These are phyloP conservation scores for Acanthochromis polyacanthus DNA, from an alignment of 2,113 vertebrate genomes.

Conservation along the genomic window DNA sequence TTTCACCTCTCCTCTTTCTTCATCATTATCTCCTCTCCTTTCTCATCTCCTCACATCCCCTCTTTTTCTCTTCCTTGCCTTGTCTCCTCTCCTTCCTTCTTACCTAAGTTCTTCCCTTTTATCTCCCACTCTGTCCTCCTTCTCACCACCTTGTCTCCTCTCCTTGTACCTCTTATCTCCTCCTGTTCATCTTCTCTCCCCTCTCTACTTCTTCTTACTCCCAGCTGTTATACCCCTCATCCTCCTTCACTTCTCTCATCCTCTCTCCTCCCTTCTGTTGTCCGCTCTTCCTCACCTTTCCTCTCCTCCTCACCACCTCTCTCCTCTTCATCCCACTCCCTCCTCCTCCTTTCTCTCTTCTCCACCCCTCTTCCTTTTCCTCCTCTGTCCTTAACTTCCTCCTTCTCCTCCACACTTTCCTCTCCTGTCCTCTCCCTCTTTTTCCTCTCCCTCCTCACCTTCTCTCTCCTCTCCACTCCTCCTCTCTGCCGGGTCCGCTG, in stretches of 20 bases:
- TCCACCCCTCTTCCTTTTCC: not conserved
- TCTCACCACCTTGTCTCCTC: not conserved
- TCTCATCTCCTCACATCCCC: not conserved
- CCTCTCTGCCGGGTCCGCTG: conserved; percentile 73
- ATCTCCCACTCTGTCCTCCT: not conserved
- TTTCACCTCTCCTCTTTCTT: not conserved
- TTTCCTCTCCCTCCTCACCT: not conserved
- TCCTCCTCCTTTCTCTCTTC: not conserved
- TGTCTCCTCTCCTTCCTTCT: not conserved
- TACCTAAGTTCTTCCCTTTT: not conserved
- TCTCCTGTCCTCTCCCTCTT: not conserved
- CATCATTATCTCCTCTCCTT: not conserved
- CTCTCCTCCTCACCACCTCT: not conserved
- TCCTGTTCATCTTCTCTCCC: not conserved
- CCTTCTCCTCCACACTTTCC: not conserved
- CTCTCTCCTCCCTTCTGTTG: not conserved
- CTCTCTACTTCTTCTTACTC: too few species aligned
- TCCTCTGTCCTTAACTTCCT: not conserved
- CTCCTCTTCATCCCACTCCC: not conserved
- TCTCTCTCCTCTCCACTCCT: conserved; percentile 17
- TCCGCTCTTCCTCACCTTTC: not conserved
- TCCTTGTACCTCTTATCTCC: not conserved
- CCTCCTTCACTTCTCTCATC: not conserved
- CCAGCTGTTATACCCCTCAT: too few species aligned
- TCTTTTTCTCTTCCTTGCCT: not conserved